phyloP scores from a whole-genome alignment of 1,140 invertebrate genomes.

The Drosophila yakuba region DNA sequence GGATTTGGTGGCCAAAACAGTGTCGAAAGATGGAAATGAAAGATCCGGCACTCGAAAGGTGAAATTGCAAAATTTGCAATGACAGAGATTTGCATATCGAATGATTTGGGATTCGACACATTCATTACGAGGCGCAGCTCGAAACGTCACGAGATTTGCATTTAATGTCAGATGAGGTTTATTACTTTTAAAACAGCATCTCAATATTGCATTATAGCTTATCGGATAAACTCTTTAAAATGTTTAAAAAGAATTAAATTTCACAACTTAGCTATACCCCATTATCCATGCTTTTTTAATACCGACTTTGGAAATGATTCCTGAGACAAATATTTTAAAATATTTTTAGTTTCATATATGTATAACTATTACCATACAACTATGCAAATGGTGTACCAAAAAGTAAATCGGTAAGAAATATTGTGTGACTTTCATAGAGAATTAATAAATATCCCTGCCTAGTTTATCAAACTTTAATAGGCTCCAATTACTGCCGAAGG shows the following conservation, averaged over 20 bases:
- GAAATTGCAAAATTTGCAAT: conserved; percentile 21
- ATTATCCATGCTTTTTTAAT: no score
- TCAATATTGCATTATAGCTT: no score
- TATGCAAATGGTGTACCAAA: background rate
- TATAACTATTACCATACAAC: no score
- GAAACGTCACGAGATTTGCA: background rate
- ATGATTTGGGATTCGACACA: conserved; percentile 20
- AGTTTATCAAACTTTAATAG: background rate
- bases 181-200: no score
- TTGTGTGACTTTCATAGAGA: background rate
- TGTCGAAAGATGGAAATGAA: conserved; percentile 32
- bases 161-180: background rate
- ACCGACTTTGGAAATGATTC: no score
- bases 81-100: conserved; percentile 29
- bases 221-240: no score
- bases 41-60: conserved; percentile 17
- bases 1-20: background rate
- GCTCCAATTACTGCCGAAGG: conserved; percentile 2
- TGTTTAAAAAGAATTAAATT: no score
- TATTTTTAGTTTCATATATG: no score
- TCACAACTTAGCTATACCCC: no score
- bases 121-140: conserved; percentile 14
- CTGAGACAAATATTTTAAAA: no score
- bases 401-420: no score
- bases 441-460: background rate